Base-by-base conservation (phyloP, 1,140 invertebrate genomes). In the Scylla paramamosain region DNA sequence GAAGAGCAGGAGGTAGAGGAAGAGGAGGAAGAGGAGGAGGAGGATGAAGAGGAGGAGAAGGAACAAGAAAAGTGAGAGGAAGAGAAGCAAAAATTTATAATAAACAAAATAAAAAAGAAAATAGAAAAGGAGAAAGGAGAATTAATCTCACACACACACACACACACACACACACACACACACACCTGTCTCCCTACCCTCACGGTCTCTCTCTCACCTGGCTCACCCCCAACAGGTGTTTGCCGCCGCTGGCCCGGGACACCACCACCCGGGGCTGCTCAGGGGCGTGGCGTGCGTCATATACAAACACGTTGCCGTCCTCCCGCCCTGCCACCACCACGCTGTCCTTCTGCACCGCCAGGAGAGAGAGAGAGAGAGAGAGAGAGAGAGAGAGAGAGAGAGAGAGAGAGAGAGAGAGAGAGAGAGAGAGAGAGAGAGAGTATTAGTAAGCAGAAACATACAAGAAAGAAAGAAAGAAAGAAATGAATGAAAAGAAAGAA, bases 291-390 rank as follows among this genome's bases (percentile, higher is more conserved):
- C 93, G 86, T 0, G 67, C 59, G 28, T 94, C 93, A n/a, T 91
- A 94, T n/a, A 94, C 89, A n/a, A 91, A 31, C 25, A 94, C 93
- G 2, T 67, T 39, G n/a, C 93, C 93, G 39, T 94, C 93, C 32
- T 29, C 52, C 59, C 67, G 67, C 25, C 93, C 93, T 1, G 67
- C 88, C 3, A 39, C 93, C 46, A 94, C 4, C 46, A 94, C 59
- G 31, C 93, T 94, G 4, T 16, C 93, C n/a, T 28, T 52, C 89
- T 94, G 82, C 16, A 39, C n/a, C 20, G 45, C 20, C 14, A 16
- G 25, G 10, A n/a, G 83, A 86, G 16, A 28, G 46, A 28, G 32
- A 90, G 88, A 48, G n/a, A 48, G 32, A 28, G n/a, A 86, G n/a
- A 86, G n/a, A 86, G n/a, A 90, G 88, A 90, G 16, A 91, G 25